phyloP scores from a whole-genome alignment of 2,888 invertebrate species.

The Spisula subtruncata region DNA sequence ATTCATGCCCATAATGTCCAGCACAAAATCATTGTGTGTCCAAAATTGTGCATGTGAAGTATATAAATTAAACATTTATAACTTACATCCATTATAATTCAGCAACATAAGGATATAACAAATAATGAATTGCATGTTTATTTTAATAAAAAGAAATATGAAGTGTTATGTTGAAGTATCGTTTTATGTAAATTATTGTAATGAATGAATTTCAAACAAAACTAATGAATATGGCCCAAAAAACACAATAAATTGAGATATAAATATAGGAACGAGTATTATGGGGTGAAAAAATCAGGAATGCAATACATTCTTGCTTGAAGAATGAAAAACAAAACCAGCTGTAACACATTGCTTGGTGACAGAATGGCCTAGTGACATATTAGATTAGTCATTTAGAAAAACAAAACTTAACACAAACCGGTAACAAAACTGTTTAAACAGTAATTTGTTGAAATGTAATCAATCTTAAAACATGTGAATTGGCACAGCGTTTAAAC shows the following conservation, averaged over 20 bases:
- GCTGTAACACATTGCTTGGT: background rate
- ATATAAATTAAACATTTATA: too few species aligned
- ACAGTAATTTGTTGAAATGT: background rate
- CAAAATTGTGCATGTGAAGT: too few species aligned
- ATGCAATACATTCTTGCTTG: background rate
- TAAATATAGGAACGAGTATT: background rate
- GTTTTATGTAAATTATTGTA: background rate
- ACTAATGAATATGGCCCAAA: too few species aligned
- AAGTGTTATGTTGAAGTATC: background rate
- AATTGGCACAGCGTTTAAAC: background rate
- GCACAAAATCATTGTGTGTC: too few species aligned
- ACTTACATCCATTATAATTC: too few species aligned
- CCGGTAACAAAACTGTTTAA: slow-evolving; percentile 13
- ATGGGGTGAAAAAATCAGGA: background rate
- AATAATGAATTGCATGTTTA: too few species aligned
- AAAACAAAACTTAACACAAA: background rate
- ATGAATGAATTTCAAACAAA: background rate
- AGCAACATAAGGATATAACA: too few species aligned
- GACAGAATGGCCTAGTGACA: slow-evolving; percentile 19
- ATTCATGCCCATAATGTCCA: too few species aligned
- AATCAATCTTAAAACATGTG: background rate
- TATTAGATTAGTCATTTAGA: background rate
- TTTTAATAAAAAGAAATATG: background rate
- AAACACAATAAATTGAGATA: too few species aligned
- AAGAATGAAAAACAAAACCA: background rate